These are phyloP conservation scores for Malurus leucopterus DNA, from an alignment of 2,797 vertebrate species.

Conservation along the genomic window DNA sequence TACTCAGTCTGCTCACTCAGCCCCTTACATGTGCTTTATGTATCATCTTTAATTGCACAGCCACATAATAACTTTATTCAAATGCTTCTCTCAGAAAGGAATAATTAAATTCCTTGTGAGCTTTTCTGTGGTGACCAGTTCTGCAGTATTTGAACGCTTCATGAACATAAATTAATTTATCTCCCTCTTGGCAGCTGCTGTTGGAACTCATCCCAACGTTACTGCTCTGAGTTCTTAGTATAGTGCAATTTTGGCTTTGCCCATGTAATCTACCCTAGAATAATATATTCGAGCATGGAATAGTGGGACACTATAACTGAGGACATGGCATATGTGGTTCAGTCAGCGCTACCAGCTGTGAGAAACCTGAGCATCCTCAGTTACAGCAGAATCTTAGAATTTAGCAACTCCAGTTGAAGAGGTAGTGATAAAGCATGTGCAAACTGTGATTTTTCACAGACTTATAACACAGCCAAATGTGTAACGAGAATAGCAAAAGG, in stretches of 20 bases:
- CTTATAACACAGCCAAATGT: conserved; percentile 42
- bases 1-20: neutral
- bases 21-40: neutral
- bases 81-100: neutral
- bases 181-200: conserved; percentile 15
- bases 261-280: conserved; percentile 26
- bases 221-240: neutral
- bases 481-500: conserved; percentile 36
- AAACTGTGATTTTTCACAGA: conserved; percentile 61
- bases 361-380: conserved; percentile 47
- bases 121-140: conserved; percentile 8
- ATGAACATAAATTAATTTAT: conserved; percentile 28
- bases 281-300: neutral
- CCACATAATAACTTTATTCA: neutral
- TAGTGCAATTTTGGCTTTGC: conserved; percentile 27
- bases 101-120: neutral
- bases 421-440: conserved; percentile 48
- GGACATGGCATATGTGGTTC: conserved; percentile 42
- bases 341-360: conserved; percentile 28
- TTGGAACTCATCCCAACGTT: conserved; percentile 26
- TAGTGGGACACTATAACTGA: conserved; percentile 17
- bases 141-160: neutral
- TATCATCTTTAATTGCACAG: neutral
- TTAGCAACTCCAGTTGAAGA: neutral
- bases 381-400: conserved; percentile 38